Percentiles rank a stretch among this genome's conserved stretches.
Evolutionary conservation across 2,113 vertebrate genomes (phyloP).

Genomic region (Numenius arquata): DNA sequence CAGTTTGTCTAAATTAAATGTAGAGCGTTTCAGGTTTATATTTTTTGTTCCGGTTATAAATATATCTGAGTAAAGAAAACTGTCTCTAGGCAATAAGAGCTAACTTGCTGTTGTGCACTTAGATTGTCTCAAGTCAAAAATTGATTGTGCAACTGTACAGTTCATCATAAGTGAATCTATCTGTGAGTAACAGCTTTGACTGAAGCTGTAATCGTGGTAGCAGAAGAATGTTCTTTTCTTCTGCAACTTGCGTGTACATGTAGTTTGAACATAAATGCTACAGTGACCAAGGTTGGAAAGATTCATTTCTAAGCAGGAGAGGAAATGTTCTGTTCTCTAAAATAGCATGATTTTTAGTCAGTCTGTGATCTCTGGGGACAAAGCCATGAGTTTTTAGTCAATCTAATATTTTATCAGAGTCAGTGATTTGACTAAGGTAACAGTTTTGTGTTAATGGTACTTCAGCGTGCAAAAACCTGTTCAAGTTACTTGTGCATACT

Average conservation of each 20-base stretch:
- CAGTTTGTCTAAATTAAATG: neutral
- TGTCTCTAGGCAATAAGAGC: neutral
- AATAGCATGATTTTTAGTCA: neutral
- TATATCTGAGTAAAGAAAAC: neutral
- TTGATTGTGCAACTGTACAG: neutral
- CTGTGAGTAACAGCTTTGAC: neutral
- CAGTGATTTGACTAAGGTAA: neutral
- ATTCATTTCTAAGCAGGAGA: neutral
- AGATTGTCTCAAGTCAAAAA: neutral
- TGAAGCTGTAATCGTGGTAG: neutral
- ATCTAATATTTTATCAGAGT: neutral
- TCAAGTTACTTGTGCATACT: neutral
- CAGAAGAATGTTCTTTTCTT: neutral
- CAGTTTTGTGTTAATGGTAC: neutral
- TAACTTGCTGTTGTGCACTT: neutral
- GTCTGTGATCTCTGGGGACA: neutral
- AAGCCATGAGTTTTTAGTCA: neutral
- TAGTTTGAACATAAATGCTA: neutral
- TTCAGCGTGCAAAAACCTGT: neutral
- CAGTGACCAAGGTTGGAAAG: neutral
- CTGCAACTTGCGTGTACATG: neutral
- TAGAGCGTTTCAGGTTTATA: neutral
- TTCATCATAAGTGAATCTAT: neutral
- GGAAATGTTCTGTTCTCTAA: neutral
- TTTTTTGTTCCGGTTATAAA: neutral